phyloP scores from a whole-genome alignment of 92 coral and sea anemone species.

The Actinernus sp. region DNA sequence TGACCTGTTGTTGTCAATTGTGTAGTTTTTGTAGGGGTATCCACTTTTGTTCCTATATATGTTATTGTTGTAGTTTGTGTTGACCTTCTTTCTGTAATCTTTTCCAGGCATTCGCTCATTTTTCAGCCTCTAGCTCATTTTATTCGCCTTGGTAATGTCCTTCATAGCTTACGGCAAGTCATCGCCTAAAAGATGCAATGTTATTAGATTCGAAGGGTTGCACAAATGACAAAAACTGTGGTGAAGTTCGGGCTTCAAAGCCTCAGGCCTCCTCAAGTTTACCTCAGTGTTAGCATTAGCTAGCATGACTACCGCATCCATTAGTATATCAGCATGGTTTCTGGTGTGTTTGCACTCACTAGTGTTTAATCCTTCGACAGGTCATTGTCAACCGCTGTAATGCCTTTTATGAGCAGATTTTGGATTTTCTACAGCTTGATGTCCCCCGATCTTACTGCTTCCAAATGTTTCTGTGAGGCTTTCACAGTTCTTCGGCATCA shows the following conservation, averaged over 20 bases:
- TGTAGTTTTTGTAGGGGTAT: background rate
- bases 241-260: background rate
- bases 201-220: slow-evolving; percentile 7
- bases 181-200: slow-evolving; percentile 3
- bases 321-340: no score
- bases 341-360: no score
- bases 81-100: slow-evolving; percentile 2
- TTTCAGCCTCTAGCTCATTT: background rate
- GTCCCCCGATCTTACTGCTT: no score
- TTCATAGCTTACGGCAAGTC: background rate
- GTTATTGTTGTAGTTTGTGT: background rate
- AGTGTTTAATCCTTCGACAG: no score
- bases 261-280: background rate
- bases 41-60: background rate
- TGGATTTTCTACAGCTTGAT: no score
- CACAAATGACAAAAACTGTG: slow-evolving; percentile 1
- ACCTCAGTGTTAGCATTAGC: slow-evolving; percentile 9
- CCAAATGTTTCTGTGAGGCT: background rate
- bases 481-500: background rate
- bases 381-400: no score
- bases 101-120: no score
- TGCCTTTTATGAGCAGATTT: no score
- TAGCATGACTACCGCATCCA: slow-evolving; percentile 7
- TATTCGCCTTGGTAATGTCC: background rate
- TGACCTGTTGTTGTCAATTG: background rate